Evolutionary conservation across 2,888 invertebrate genomes (phyloP), one percentile per base, ranked within the genome.

Genomic region (Lycaena phlaeas): DNA sequence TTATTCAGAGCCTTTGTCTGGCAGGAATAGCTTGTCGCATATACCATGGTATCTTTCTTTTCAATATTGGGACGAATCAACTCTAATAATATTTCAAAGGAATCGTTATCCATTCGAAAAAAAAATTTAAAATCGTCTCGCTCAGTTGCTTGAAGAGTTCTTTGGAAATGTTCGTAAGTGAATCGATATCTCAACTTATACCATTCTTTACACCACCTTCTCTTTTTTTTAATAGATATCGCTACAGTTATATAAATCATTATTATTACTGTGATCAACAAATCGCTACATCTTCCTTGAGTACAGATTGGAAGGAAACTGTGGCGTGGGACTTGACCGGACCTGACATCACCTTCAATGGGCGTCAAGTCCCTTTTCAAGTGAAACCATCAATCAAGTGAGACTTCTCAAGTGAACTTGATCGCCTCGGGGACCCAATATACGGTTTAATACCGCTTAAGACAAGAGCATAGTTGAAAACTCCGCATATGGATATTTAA

Each of bases 181-280:
- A 30, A 31, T 15, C 31, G 17, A 31, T 30, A 30, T 30, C 30
- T 30, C 30, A 30, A 12, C 12, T 29, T 12, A 29, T 29, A 29
- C 29, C 29, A 29, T 29, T 30, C 30, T 10, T 30, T 30, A 30
- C 15, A 30, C 1, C 30, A 15, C 7, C 30, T 3, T 7, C 30
- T 30, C 30, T 30, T 30, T 30, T 31, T 17, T 31, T 11, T n/a
- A n/a, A 28, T 12, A 28, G 7, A 28, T 28, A 28, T 7, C 28
- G 31, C 18, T 17, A 31, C 9, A 31, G 17, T 31, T 31, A n/a
- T n/a, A n/a, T 15, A 31, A 31, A 31, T 15, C 9, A 30, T 30
- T 14, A 30, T 27, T 10, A 11, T 27, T 27, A 10, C 14, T 30
- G 30, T 9, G 15, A 27, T n/a, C 4, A 15, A 7, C n/a, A 30